Conservation (phyloP, 2,797 vertebrate genomes). For the Ispidina lecontei region DNA sequence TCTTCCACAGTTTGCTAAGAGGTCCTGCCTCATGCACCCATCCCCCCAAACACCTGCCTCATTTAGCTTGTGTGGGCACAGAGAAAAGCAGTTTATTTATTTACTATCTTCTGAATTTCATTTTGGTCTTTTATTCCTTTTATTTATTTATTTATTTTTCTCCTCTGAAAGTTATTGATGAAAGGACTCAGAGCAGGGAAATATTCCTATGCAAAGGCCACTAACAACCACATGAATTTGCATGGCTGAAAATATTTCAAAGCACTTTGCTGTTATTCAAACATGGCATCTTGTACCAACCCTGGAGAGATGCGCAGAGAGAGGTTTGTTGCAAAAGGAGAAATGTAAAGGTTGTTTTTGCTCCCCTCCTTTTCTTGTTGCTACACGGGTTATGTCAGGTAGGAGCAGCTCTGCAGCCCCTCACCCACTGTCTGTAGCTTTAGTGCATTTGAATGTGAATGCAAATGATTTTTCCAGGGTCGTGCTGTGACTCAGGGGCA, state of each 20-base stretch:
- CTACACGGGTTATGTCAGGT: accelerated
- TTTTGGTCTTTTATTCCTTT: neutral
- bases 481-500: neutral
- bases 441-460: neutral
- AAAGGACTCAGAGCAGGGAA: neutral
- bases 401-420: neutral
- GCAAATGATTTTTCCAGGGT: neutral
- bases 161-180: neutral
- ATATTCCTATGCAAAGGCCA: neutral
- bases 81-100: neutral
- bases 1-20: neutral
- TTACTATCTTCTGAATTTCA: neutral
- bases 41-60: neutral
- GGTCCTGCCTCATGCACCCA: neutral
- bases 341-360: neutral
- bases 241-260: neutral
- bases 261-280: neutral
- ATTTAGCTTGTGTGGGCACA: neutral
- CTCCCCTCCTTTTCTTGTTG: neutral
- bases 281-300: neutral
- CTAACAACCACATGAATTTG: neutral
- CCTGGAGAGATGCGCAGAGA: neutral
- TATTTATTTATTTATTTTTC: neutral
- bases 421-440: neutral
- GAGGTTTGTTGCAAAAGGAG: neutral